These are phyloP conservation scores for Sebastes matsubarae DNA, from an alignment of 2,797 vertebrate genomes.

Conservation along the genomic window DNA sequence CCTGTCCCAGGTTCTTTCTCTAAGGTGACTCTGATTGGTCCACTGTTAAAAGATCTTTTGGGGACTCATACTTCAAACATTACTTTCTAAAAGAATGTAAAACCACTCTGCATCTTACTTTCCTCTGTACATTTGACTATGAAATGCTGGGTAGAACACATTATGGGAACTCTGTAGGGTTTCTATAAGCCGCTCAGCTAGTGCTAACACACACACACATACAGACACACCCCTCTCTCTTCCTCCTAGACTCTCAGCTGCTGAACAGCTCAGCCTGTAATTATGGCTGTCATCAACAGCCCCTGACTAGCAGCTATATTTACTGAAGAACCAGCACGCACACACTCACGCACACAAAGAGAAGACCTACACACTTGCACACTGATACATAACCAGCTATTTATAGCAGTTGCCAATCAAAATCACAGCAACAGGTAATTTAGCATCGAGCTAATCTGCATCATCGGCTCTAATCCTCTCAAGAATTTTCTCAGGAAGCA, in stretches of 20 bases:
- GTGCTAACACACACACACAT: constrained; percentile 13
- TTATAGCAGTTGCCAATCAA: constrained; percentile 39
- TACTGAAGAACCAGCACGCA: constrained; percentile 57
- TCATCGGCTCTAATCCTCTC: constrained; percentile 1
- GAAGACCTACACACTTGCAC: background rate
- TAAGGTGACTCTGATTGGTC: background rate
- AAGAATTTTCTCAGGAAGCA: constrained; percentile 4
- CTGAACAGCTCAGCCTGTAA: constrained; percentile 79
- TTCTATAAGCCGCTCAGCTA: constrained; percentile 43
- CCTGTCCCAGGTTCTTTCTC: background rate
- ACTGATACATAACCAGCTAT: constrained; percentile 7
- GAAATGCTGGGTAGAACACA: constrained; percentile 15
- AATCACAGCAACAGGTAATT: constrained; percentile 43
- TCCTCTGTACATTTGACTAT: background rate
- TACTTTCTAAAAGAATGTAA: background rate
- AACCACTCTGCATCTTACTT: background rate
- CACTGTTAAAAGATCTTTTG: background rate
- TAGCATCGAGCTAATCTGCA: constrained; percentile 2
- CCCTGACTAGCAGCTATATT: constrained; percentile 80
- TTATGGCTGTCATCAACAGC: constrained; percentile 83
- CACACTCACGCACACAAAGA: constrained; percentile 9
- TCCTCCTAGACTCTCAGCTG: constrained; percentile 74
- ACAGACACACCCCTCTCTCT: constrained; percentile 48
- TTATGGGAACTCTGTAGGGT: constrained; percentile 24
- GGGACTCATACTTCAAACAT: background rate